Conservation (phyloP, 2,113 vertebrate genomes). For the Psilopsiagon aymara region DNA sequence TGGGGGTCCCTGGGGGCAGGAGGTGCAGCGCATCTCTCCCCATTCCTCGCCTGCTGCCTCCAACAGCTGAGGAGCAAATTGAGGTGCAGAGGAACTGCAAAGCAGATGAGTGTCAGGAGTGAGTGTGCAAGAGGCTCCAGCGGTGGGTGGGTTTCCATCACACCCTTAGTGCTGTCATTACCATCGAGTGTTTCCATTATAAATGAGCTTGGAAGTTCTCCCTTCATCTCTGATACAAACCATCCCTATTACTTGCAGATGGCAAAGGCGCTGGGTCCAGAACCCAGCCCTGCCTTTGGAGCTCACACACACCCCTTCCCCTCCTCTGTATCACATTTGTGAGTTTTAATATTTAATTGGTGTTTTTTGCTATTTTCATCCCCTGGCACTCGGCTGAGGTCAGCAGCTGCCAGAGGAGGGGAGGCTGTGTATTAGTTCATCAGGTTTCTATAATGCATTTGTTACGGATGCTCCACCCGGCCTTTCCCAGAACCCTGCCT, state of each 20-base stretch:
- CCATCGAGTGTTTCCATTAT: not conserved
- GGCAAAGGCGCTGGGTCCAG: not conserved
- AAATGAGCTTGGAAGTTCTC: slow-evolving; percentile 8
- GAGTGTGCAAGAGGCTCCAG: not conserved
- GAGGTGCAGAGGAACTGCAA: not conserved
- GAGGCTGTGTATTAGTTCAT: not conserved
- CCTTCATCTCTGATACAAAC: slow-evolving; percentile 33
- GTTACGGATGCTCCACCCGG: not conserved
- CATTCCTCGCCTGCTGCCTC: not conserved
- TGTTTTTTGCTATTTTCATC: not conserved
- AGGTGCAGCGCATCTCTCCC: not conserved
- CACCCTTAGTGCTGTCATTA: slow-evolving; percentile 26
- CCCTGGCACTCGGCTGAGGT: slow-evolving; percentile 14
- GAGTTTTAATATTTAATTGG: slow-evolving; percentile 46
- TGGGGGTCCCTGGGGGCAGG: not conserved
- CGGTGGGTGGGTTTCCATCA: not conserved
- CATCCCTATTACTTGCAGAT: slow-evolving; percentile 17
- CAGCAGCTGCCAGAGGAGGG: not conserved
- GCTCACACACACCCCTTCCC: not conserved
- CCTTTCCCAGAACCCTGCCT: slow-evolving; percentile 18
- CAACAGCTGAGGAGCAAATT: not conserved
- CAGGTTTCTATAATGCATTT: slow-evolving; percentile 11
- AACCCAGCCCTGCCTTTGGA: not conserved
- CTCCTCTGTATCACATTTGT: not conserved
- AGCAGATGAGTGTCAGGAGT: not conserved